These are phyloP conservation scores for Zoroaster sp. DNA, from an alignment of 53 echinoderm and acorn worm genomes.

Conservation along the genomic window DNA sequence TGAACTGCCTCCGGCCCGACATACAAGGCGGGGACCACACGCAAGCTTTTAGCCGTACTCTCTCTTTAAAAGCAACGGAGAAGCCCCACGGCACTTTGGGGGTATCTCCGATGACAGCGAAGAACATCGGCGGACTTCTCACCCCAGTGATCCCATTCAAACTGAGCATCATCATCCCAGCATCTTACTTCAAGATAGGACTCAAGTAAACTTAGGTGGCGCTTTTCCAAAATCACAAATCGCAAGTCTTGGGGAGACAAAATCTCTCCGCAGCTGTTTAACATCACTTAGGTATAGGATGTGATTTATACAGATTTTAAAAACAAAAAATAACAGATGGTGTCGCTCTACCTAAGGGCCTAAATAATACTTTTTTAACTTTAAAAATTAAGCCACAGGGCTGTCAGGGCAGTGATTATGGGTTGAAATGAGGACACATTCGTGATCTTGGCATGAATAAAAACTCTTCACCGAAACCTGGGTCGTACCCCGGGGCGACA, in stretches of 20 bases:
- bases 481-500: constrained; percentile 25
- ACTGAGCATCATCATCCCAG: neutral
- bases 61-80: neutral
- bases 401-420: neutral
- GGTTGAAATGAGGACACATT: constrained; percentile 23
- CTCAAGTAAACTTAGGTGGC: neutral
- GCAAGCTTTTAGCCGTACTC: constrained; percentile 13
- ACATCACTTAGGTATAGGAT: neutral
- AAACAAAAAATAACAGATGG: constrained; percentile 18
- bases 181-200: neutral
- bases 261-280: neutral
- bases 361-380: neutral
- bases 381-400: constrained; percentile 34
- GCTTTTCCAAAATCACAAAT: neutral
- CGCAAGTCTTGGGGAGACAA: too few species aligned
- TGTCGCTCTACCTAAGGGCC: neutral
- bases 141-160: constrained; percentile 10
- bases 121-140: constrained; percentile 12
- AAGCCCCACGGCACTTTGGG: neutral
- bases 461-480: constrained; percentile 11
- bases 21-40: constrained; percentile 8
- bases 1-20: neutral
- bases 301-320: neutral
- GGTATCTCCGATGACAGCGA: constrained; percentile 22
- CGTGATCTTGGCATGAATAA: neutral